These are phyloP conservation scores for Cartodere bifasciata DNA, from an alignment of 2,888 invertebrate genomes.

Conservation along the genomic window DNA sequence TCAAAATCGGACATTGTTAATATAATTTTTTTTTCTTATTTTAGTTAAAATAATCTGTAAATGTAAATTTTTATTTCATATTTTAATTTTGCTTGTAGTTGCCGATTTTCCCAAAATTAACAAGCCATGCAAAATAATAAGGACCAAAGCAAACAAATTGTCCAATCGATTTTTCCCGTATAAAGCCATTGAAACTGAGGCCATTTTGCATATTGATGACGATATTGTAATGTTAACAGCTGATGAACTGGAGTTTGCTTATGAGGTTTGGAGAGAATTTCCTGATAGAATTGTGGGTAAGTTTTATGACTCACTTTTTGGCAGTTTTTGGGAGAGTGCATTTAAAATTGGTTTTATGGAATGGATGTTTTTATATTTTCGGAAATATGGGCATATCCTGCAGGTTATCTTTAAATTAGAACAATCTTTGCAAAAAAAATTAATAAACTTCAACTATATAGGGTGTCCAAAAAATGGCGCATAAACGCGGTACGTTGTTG, in stretches of 20 bases:
- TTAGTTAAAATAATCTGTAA: neutral
- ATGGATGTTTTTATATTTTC: too few species aligned
- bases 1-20: too few species aligned
- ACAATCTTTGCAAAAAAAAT: too few species aligned
- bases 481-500: too few species aligned
- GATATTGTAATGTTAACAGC: slow-evolving; percentile 92
- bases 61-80: too few species aligned
- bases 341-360: too few species aligned
- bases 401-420: too few species aligned
- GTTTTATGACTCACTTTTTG: too few species aligned
- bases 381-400: too few species aligned
- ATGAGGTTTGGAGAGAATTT: slow-evolving; percentile 92
- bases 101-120: slow-evolving; percentile 79
- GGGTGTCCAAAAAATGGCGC: too few species aligned
- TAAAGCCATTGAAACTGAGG: slow-evolving; percentile 93
- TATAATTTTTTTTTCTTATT: neutral
- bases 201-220: slow-evolving; percentile 88
- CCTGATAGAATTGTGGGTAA: slow-evolving; percentile 76
- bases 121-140: slow-evolving; percentile 82
- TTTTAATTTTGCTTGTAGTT: slow-evolving; percentile 41
- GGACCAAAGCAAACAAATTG: slow-evolving; percentile 79
- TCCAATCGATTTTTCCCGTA: slow-evolving; percentile 96
- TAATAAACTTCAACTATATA: too few species aligned
- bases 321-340: too few species aligned
- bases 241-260: slow-evolving; percentile 91